These are phyloP conservation scores for Cyphomyrus plagiostoma DNA, from an alignment of 2,113 vertebrate species.

Conservation along the genomic window DNA sequence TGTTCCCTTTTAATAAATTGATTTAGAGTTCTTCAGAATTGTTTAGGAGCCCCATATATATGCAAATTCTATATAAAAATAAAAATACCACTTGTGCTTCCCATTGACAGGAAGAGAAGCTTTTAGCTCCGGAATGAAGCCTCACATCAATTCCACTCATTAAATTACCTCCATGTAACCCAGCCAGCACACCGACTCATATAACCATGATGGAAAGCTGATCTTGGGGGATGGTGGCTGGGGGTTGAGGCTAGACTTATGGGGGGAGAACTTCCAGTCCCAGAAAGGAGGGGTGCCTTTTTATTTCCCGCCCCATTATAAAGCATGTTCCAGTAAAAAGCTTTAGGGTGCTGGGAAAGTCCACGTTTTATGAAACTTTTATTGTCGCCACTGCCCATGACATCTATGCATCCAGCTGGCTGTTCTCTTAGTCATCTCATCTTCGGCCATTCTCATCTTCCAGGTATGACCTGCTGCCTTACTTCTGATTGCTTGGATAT, in stretches of 20 bases:
- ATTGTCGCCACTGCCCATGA: too few relatives aligned
- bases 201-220: slow-evolving; percentile 37
- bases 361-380: not conserved
- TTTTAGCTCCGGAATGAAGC: not conserved
- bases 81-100: not conserved
- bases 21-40: not conserved
- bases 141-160: not conserved
- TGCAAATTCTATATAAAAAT: not conserved
- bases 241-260: not conserved
- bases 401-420: too few relatives aligned
- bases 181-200: slow-evolving; percentile 10
- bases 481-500: too few relatives aligned
- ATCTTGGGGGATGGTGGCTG: slow-evolving; percentile 33
- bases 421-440: too few relatives aligned
- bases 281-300: not conserved
- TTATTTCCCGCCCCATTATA: not conserved
- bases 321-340: not conserved
- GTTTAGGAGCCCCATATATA: not conserved
- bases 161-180: not conserved
- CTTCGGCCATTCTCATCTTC: too few relatives aligned
- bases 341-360: not conserved
- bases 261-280: not conserved
- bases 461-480: too few relatives aligned
- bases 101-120: not conserved
- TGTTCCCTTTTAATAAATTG: not conserved